A percentile compares a stretch with the other conserved stretches of the same genome.
Evolutionary conservation across 2,888 invertebrate species (phyloP).

Genomic region (Merodon equestris): DNA sequence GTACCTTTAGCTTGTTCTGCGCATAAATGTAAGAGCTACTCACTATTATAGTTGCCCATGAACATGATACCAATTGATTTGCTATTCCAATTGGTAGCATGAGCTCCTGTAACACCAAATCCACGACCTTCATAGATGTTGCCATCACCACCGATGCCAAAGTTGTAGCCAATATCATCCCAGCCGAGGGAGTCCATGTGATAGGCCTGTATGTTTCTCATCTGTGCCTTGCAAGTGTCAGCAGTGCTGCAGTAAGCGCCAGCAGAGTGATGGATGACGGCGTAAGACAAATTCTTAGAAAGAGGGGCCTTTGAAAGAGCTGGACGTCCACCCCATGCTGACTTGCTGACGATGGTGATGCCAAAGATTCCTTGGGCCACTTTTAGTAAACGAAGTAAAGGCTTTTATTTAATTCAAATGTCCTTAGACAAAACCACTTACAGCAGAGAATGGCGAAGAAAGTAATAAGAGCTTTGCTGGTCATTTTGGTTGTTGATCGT

Average conservation of each 20-base stretch:
- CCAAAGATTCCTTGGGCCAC: slow-evolving; percentile 39
- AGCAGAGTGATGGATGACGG: slow-evolving; percentile 74
- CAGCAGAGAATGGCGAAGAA: slow-evolving; percentile 26
- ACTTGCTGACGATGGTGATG: slow-evolving; percentile 72
- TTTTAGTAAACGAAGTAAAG: background rate
- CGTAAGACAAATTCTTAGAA: slow-evolving; percentile 71
- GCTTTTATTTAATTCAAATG: background rate
- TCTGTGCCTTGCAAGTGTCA: slow-evolving; percentile 71
- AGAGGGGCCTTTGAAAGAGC: slow-evolving; percentile 70
- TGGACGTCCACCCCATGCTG: slow-evolving; percentile 75
- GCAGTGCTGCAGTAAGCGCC: slow-evolving; percentile 71
- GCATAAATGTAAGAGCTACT: background rate
- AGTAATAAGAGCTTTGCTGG: slow-evolving; percentile 26
- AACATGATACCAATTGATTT: slow-evolving; percentile 75
- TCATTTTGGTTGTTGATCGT: slow-evolving; percentile 9
- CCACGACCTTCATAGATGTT: slow-evolving; percentile 76
- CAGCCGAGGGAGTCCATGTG: slow-evolving; percentile 75
- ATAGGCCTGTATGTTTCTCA: slow-evolving; percentile 74
- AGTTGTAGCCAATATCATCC: slow-evolving; percentile 76
- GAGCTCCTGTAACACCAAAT: slow-evolving; percentile 74
- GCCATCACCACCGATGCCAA: slow-evolving; percentile 76
- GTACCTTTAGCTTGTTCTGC: background rate
- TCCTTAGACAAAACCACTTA: background rate
- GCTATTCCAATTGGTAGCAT: slow-evolving; percentile 74
- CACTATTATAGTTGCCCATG: slow-evolving; percentile 70